Evolutionary conservation across 2,888 invertebrate species (phyloP).

Genomic region (Andrena bucephala): DNA sequence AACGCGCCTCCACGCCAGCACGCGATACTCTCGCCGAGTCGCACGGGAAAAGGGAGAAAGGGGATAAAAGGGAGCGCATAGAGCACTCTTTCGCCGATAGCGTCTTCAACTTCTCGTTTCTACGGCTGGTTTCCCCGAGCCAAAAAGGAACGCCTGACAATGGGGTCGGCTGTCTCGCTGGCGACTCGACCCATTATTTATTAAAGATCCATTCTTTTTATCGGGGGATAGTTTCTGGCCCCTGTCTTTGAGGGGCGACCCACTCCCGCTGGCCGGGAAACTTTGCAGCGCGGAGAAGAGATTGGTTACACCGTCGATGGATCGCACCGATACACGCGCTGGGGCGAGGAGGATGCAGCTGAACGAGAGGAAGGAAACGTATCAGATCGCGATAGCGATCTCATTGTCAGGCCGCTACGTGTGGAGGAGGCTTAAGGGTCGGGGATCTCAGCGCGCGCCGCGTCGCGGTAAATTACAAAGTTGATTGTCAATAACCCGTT

Average conservation of each 20-base stretch:
- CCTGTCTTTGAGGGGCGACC: constrained; percentile 47
- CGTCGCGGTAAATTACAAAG: constrained; percentile 41
- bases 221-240: constrained; percentile 63
- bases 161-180: constrained; percentile 60
- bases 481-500: constrained; percentile 48
- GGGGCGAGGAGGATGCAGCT: background rate
- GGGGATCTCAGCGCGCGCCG: constrained; percentile 20
- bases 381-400: constrained; percentile 37
- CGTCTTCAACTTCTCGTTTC: constrained; percentile 66
- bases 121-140: constrained; percentile 59
- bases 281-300: constrained; percentile 70
- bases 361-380: constrained; percentile 8
- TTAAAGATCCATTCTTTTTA: constrained; percentile 74
- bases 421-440: constrained; percentile 42
- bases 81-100: constrained; percentile 64
- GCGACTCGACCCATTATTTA: constrained; percentile 70
- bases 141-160: constrained; percentile 68
- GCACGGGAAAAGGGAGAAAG: constrained; percentile 15
- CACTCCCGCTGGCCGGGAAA: constrained; percentile 69
- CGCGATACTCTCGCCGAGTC: constrained; percentile 36
- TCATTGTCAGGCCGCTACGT: constrained; percentile 14
- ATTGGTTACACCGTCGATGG: constrained; percentile 48
- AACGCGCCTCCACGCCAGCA: background rate
- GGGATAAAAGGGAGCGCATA: constrained; percentile 11
- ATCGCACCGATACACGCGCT: background rate